Percentiles rank a stretch among this genome's conserved stretches.
phyloP scores from a whole-genome alignment of 2,797 vertebrate genomes.

The Gymnopithys bicolor region DNA sequence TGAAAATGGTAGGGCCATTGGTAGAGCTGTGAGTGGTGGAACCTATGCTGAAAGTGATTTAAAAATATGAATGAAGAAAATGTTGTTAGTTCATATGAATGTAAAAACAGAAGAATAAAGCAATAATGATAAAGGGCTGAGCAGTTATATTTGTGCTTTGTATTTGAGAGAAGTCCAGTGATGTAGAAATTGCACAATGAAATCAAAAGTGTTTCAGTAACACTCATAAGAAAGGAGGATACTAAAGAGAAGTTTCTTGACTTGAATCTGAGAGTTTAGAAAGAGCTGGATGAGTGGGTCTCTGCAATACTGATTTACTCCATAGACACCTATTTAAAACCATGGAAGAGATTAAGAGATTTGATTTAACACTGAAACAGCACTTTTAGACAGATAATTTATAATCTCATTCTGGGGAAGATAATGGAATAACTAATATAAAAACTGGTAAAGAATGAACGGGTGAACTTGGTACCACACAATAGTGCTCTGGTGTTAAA shows the following conservation, averaged over 20 bases:
- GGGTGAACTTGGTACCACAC: background rate
- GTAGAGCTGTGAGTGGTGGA: background rate
- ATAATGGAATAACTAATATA: background rate
- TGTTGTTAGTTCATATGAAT: background rate
- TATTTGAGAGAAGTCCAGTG: background rate
- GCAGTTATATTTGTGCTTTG: background rate
- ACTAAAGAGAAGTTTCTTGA: background rate
- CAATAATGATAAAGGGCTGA: background rate
- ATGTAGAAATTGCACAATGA: background rate
- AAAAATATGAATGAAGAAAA: background rate
- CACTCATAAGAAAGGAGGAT: background rate
- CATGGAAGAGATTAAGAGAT: background rate
- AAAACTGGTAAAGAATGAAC: background rate
- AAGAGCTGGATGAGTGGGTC: background rate
- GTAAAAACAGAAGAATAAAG: background rate
- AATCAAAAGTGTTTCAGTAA: background rate
- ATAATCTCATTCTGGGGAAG: background rate
- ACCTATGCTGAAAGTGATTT: background rate
- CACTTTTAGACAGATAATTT: background rate
- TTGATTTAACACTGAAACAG: background rate
- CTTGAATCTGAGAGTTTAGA: background rate
- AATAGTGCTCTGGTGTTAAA: background rate
- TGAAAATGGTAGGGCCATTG: background rate
- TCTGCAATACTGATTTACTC: background rate
- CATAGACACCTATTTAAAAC: background rate